Evolutionary conservation across 2,888 invertebrate genomes (phyloP).

Genomic region (Caenorhabditis imperialis): DNA sequence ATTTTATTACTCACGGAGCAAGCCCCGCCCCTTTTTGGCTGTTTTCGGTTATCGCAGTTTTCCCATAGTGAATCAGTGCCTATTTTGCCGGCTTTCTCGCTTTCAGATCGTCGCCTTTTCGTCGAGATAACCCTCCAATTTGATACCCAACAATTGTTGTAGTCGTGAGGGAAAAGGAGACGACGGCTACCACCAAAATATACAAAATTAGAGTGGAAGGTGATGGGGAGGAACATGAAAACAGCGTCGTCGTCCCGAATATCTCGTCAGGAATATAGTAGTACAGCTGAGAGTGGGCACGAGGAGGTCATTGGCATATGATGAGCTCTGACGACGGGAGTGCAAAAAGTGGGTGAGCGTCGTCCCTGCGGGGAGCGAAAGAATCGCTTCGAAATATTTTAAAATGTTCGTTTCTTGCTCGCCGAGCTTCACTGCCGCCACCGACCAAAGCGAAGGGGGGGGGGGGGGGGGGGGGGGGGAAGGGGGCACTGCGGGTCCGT

Average conservation of each 20-base stretch:
- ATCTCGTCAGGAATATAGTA: background rate
- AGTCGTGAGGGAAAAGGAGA: constrained; percentile 8
- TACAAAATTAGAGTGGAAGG: constrained; percentile 5
- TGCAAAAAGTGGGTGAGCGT: constrained; percentile 27
- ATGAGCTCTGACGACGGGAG: constrained; percentile 19
- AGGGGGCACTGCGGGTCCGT: constrained; percentile 12
- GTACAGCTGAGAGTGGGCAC: constrained; percentile 12
- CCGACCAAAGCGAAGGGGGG: no score
- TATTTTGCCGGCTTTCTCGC: background rate
- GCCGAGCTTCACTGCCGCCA: constrained; percentile 1
- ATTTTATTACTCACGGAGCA: no score
- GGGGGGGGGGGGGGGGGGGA: no score
- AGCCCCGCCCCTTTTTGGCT: no score
- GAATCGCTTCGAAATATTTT: constrained; percentile 24
- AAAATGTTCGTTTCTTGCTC: constrained; percentile 22
- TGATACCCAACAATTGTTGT: constrained; percentile 29
- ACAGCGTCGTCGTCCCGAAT: background rate
- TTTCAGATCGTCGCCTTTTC: background rate
- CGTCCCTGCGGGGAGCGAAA: background rate
- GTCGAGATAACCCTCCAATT: constrained; percentile 27
- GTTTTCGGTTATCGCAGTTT: background rate
- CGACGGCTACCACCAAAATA: constrained; percentile 1
- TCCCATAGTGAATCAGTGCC: background rate
- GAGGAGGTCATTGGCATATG: constrained; percentile 19
- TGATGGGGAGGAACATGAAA: background rate